Base-by-base conservation (phyloP, 2,113 vertebrate species). In the Ascaphus truei region DNA sequence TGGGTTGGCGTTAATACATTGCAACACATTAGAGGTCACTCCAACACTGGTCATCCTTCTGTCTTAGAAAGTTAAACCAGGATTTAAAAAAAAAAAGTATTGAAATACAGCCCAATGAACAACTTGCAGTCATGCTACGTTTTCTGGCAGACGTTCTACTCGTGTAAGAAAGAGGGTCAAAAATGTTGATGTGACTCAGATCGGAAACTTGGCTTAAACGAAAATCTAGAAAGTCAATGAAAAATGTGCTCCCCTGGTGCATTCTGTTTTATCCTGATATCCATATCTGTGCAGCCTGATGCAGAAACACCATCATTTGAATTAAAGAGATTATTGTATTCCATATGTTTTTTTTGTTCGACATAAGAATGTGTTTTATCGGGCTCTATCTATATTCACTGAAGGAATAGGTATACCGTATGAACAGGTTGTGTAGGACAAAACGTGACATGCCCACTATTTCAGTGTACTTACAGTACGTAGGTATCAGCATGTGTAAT, bases 301-400 rank as follows among this genome's bases (percentile, higher is more conserved):
- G 4, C 43, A 27, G 29, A 16, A 13, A 33, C 22, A 20, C 36
- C 26, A 15, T 8, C 18, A 29, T 12, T 39, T 53, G 26, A 25
- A 9, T 39, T 30, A 41, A 65, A 41, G 13, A 51, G 5, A 52
- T 26, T 23, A 39, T 41, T 65, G 48, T 39, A 34, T 7, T 8
- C n/a, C 62, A 51, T 53, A 39, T 65, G 62, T 15, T 65, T 55
- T n/a, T 53, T 65, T 53, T 51, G 30, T 34, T 64, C 47, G 37
- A n/a, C 16, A 26, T 39, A 34, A 39, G 48, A 41, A 39, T 22
- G 34, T 26, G n/a, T 65, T 52, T 65, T 41, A 41, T 53, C 26
- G 29, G 20, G 34, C 16, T 8, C 31, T 45, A 45, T 45, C 37
- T 41, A 23, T 64, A 52, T 16, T 64, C 37, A 26, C 22, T 13